Base-by-base conservation (phyloP, 2,888 invertebrate genomes). In the Dolomedes plantarius region DNA sequence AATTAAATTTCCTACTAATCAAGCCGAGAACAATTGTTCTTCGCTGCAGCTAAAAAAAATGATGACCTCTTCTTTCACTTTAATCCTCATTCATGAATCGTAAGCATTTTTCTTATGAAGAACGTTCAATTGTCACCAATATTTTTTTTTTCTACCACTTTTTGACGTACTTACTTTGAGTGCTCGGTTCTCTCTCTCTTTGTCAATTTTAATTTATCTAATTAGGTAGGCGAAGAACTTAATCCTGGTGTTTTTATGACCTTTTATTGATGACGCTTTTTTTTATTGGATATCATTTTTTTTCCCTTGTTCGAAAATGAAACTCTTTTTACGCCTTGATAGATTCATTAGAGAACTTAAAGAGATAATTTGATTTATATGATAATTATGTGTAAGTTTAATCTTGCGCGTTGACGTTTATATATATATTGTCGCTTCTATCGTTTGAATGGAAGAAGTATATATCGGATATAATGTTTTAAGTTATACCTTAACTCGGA, bases 1-100 rank as follows among this genome's bases (percentile, higher is more conserved):
- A 56, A 56, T 56, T 56, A 56, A 56, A 56, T 56, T 56, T 23
- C 56, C 56, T 23, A 56, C 56, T 56, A 56, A 56, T 56, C 56
- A 56, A 56, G 23, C 23, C 2, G 5, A 23, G 56, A 56, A 56
- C 56, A 56, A 56, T 56, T 56, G 56, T 23, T 56, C 56, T 23
- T n/a, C 56, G 56, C 19, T n/a, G n/a, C 11, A 56, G 56, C 3
- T 56, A 23, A 23, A 56, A 23, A 56, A 56, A 56, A 3, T 5
- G 23, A 56, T 46, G 46, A 46, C 11, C 1, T 23, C 5, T 23
- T 56, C 56, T 23, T 11, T 23, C 56, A 23, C 6, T 56, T 56
- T 56, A 56, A 56, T 56, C 56, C 23, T 56, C 16, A 23, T 56
- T 56, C 56, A 56, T 23, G 56, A 56, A 5, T 56, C 5, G 23